A percentile compares a stretch with the other conserved stretches of the same genome.
Evolutionary conservation across 1,140 invertebrate genomes (phyloP).

Genomic region (Zaprionus kolodkinae): DNA sequence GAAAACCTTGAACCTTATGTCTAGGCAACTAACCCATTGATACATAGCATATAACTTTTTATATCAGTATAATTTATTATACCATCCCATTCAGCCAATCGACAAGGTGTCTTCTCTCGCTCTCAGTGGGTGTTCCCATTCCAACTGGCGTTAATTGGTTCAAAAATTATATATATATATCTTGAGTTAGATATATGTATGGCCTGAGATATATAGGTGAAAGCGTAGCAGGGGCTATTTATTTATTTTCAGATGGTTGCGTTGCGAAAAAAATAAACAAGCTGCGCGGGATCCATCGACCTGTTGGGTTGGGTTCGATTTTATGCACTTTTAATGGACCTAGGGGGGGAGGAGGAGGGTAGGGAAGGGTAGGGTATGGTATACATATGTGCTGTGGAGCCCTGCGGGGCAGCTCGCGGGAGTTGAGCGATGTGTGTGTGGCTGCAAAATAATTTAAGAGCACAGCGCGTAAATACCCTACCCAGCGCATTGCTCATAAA

Average conservation of each 20-base stretch:
- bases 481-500: conserved; percentile 70
- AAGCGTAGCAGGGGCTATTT: conserved; percentile 46
- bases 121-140: conserved; percentile 52
- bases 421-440: conserved; percentile 36
- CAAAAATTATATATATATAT: conserved; percentile 40
- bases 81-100: neutral
- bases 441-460: conserved; percentile 73
- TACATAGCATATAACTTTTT: neutral
- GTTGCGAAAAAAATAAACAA: conserved; percentile 70
- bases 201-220: conserved; percentile 1
- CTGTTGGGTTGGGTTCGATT: conserved; percentile 36
- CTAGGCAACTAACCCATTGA: neutral
- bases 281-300: conserved; percentile 15
- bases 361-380: neutral
- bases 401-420: conserved; percentile 2
- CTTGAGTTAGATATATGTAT: neutral
- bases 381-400: neutral
- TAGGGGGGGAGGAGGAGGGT: neutral
- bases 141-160: conserved; percentile 59
- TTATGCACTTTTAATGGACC: conserved; percentile 74
- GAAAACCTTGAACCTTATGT: neutral
- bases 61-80: neutral
- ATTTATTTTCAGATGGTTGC: conserved; percentile 50
- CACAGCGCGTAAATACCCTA: conserved; percentile 62
- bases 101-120: neutral